These are phyloP conservation scores for Dermatemys mawii DNA, from an alignment of 2,113 vertebrate genomes.

Conservation along the genomic window DNA sequence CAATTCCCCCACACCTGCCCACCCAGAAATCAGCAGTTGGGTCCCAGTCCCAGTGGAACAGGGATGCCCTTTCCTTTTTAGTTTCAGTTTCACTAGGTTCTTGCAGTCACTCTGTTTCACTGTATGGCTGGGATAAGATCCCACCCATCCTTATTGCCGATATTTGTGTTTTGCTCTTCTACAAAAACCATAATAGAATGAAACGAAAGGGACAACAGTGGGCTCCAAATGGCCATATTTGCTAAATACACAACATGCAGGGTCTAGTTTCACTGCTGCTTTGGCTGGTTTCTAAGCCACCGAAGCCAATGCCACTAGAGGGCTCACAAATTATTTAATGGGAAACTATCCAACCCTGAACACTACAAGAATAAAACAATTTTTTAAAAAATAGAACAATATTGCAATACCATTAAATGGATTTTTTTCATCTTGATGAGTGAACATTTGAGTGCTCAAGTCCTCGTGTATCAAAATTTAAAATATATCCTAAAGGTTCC, in stretches of 20 bases:
- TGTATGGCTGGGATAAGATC: background rate
- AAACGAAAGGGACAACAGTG: background rate
- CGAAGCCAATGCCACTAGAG: background rate
- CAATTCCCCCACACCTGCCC: background rate
- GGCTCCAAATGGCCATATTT: background rate
- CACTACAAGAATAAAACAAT: background rate
- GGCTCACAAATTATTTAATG: background rate
- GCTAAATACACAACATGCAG: background rate
- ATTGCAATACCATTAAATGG: background rate
- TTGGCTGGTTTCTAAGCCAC: background rate
- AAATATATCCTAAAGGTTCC: background rate
- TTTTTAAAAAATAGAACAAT: background rate
- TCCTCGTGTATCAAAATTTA: background rate
- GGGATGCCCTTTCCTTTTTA: background rate
- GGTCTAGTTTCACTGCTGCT: background rate
- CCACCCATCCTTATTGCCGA: background rate
- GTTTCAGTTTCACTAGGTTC: background rate
- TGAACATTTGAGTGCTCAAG: background rate
- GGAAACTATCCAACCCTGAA: background rate
- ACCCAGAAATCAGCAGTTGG: background rate
- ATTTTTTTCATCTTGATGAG: background rate
- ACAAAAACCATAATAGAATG: background rate
- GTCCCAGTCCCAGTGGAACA: background rate
- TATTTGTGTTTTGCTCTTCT: background rate
- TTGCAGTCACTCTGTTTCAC: background rate